Evolutionary conservation across 1,140 invertebrate species (phyloP).

Genomic region (Pseudomyrmex flavicornis): DNA sequence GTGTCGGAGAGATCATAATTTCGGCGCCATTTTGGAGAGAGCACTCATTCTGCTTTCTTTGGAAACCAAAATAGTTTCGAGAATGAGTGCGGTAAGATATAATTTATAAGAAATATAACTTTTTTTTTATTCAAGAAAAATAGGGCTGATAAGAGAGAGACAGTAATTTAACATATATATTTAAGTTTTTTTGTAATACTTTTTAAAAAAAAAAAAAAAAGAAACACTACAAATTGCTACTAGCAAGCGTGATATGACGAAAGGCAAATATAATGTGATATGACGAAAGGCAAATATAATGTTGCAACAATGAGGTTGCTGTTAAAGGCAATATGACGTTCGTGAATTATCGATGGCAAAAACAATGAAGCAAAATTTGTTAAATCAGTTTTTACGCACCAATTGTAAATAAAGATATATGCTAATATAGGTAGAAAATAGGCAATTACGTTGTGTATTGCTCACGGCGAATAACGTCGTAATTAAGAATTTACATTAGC

Average conservation of each 20-base stretch:
- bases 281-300: too few species aligned
- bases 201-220: too few species aligned
- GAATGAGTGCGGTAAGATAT: background rate
- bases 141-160: background rate
- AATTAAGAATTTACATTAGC: constrained; percentile 20
- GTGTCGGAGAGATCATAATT: constrained; percentile 24
- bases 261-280: too few species aligned
- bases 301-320: too few species aligned
- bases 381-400: background rate
- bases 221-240: too few species aligned
- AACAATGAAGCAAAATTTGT: background rate
- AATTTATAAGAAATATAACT: background rate
- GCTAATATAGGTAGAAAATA: background rate
- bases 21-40: constrained; percentile 8
- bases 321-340: constrained; percentile 23
- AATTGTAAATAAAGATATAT: background rate
- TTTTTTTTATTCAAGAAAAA: background rate
- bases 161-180: background rate
- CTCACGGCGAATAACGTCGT: constrained; percentile 4
- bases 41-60: constrained; percentile 18
- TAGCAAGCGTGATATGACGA: too few species aligned
- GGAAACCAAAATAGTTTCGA: background rate
- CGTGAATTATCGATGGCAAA: background rate
- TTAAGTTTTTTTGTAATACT: too few species aligned
- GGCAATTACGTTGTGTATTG: background rate